Evolutionary conservation across 53 echinoderm and acorn worm genomes (phyloP).

Genomic region (Hippasteria phrygiana): DNA sequence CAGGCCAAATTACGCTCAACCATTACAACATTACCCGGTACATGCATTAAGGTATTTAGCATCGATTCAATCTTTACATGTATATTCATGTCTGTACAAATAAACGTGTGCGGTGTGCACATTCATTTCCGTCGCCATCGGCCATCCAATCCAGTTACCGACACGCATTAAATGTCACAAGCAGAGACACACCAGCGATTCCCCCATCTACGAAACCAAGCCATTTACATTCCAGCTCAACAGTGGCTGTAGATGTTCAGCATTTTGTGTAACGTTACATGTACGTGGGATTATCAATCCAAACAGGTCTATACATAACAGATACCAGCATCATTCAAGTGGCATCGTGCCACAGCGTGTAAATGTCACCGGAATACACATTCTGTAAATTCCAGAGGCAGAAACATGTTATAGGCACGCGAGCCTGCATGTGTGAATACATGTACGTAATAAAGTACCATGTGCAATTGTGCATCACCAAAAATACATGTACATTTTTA

Average conservation of each 20-base stretch:
- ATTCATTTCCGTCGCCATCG: not conserved
- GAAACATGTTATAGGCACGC: not conserved
- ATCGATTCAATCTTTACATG: no score
- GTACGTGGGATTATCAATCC: not conserved
- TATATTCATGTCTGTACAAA: not conserved
- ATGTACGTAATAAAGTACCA: not conserved
- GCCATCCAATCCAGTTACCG: not conserved
- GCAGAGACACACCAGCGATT: not conserved
- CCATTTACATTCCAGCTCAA: not conserved
- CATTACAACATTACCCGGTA: no score
- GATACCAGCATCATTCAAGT: not conserved
- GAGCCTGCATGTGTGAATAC: not conserved
- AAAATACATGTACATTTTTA: no score
- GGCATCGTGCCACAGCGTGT: not conserved
- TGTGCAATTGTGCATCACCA: no score
- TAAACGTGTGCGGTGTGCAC: not conserved
- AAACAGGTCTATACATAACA: conserved; percentile 1
- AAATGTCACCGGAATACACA: conserved; percentile 4
- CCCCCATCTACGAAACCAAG: not conserved
- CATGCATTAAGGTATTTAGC: no score
- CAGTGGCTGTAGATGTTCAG: not conserved
- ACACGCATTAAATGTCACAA: not conserved
- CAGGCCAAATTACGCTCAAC: no score
- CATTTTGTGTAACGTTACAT: not conserved
- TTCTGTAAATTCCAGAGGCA: conserved; percentile 25